These are phyloP conservation scores for Pardalotus punctatus DNA, from an alignment of 2,113 vertebrate species.

Conservation along the genomic window DNA sequence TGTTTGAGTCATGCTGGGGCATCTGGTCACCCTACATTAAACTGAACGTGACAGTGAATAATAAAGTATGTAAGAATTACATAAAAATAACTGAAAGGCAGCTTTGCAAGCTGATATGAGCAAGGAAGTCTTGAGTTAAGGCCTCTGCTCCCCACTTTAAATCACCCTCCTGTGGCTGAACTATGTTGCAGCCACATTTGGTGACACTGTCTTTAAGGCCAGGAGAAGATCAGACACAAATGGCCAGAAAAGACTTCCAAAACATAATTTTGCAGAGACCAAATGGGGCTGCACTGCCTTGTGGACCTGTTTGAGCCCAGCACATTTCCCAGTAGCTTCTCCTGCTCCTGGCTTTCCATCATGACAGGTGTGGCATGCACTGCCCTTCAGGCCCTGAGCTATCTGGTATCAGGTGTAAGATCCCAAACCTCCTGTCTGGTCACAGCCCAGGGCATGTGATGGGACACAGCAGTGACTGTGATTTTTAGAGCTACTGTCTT, in stretches of 20 bases:
- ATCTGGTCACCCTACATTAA: conserved; percentile 29
- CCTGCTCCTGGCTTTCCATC: neutral
- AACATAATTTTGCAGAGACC: neutral
- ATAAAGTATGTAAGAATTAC: neutral
- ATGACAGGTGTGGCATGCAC: rapidly evolving
- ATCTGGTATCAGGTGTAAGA: rapidly evolving
- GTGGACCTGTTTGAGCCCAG: neutral
- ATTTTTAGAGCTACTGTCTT: neutral
- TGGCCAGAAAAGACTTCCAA: neutral
- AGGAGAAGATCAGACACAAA: neutral
- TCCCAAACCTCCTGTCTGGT: neutral
- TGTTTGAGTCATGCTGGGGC: neutral
- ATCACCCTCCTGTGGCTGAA: neutral
- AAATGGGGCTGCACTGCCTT: no score
- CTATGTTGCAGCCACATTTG: neutral
- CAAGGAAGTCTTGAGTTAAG: neutral
- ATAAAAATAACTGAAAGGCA: conserved; percentile 28
- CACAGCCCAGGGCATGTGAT: neutral
- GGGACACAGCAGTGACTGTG: neutral
- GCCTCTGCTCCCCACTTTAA: neutral
- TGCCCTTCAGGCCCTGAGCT: neutral
- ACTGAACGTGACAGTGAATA: neutral
- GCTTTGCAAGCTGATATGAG: neutral
- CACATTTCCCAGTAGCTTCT: neutral
- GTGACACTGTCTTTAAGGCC: neutral